These are phyloP conservation scores for Hirudinaria manillensis DNA, from an alignment of 2,888 invertebrate genomes.

Conservation along the genomic window DNA sequence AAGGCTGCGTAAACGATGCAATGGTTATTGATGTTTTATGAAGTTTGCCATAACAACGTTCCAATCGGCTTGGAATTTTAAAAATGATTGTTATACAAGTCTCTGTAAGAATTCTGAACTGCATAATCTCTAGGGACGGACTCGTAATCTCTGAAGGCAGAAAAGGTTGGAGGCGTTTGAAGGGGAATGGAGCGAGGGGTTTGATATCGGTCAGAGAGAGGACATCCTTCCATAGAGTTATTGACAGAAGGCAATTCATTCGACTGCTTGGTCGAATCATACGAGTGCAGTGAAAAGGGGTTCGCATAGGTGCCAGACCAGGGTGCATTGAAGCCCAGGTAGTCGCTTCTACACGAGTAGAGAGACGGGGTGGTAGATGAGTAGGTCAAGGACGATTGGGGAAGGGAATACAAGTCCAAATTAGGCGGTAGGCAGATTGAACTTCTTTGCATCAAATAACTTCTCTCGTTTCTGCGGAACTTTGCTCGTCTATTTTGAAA, in stretches of 20 bases:
- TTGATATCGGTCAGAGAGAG: too few relatives aligned
- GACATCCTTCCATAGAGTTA: too few relatives aligned
- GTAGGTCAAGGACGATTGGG: not conserved
- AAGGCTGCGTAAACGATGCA: too few relatives aligned
- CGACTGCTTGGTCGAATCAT: not conserved
- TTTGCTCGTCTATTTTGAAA: conserved; percentile 90
- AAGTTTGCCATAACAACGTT: too few relatives aligned
- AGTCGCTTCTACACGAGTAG: conserved; percentile 4
- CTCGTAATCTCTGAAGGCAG: not conserved
- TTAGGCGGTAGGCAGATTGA: conserved; percentile 7
- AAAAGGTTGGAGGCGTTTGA: not conserved
- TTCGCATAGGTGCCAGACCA: not conserved
- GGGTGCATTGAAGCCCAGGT: not conserved
- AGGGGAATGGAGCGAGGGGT: too few relatives aligned
- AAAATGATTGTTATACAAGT: conserved; percentile 15
- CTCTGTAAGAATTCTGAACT: not conserved
- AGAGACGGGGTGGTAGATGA: not conserved
- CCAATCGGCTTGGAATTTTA: not conserved
- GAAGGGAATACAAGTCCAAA: not conserved
- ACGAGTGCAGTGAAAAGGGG: conserved; percentile 1
- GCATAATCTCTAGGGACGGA: not conserved
- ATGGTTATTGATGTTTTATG: too few relatives aligned
- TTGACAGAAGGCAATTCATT: not conserved
- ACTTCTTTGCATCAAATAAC: conserved; percentile 56
- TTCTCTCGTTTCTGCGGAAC: conserved; percentile 83